Base-by-base conservation (phyloP, 2,113 vertebrate genomes). In the Poeciliopsis prolifica region DNA sequence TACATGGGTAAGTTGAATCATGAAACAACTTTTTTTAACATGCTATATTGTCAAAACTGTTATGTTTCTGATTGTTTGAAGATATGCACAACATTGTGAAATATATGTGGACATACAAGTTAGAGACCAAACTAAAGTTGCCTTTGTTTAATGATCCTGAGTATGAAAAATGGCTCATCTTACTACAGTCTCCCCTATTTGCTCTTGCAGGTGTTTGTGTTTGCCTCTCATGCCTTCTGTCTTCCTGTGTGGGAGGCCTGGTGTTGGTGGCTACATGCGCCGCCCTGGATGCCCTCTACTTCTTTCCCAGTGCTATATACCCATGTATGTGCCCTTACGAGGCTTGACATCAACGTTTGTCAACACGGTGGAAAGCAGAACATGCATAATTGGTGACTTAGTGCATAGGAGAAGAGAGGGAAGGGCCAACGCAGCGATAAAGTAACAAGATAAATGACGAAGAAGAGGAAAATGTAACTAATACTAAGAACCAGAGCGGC, bases 321-420 rank as follows among this genome's bases (percentile, higher is more conserved):
- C 89, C 91, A 91, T 90, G 88, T 83, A 87, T 74, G 91, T 70
- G 76, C 80, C 48, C 51, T 74, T 65, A 78, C 73, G 28, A 70
- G 78, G 84, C 83, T 86, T 87, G 88, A 90, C 89, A 90, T 82
- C 37, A 19, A 70, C 58, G 66, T 92, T 90, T 89, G 90, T 94
- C 91, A 92, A 90, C 89, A 91, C 83, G 90, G 79, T 78, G 65
- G 85, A 75, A 87, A 89, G 91, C 87, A 77, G 75, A 84, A 76
- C 48, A 60, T 54, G 77, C 81, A 86, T 94, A 94, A 94, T 94
- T 94, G 92, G 92, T 64, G 86, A 91, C 88, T 91, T 85, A 8
- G 75, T 79, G 75, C 85, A 42, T 58, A 62, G 48, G 65, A 75
- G 70, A 65, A 74, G 48, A 74, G 81, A 66, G 73, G 19, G 81